Conservation (phyloP, 2,888 invertebrate species). For the Liopterus haemorrhoidalis region DNA sequence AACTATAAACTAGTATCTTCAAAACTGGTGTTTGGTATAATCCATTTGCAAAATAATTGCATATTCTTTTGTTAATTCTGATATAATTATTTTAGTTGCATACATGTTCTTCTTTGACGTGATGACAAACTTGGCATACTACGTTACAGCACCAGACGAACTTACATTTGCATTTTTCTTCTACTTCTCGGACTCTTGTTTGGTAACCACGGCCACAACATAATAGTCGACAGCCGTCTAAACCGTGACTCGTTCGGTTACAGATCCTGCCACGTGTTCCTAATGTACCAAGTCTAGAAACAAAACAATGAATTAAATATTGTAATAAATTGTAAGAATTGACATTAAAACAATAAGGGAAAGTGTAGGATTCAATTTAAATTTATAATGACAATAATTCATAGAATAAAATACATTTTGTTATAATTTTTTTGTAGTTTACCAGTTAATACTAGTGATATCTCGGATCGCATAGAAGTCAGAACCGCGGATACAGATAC, state of each 20-base stretch:
- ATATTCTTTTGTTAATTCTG: conserved; percentile 10
- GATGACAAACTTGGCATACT: conserved; percentile 75
- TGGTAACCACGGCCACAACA: conserved; percentile 88
- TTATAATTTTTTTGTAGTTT: too few relatives aligned
- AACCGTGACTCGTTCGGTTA: conserved; percentile 75
- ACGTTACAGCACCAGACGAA: conserved; percentile 91
- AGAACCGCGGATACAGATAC: too few relatives aligned
- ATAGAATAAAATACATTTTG: too few relatives aligned
- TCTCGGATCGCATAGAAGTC: too few relatives aligned
- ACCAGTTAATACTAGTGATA: too few relatives aligned
- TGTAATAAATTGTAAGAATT: not conserved
- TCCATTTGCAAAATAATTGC: too few relatives aligned
- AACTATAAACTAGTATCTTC: too few relatives aligned
- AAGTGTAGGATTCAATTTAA: too few relatives aligned
- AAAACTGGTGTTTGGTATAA: too few relatives aligned
- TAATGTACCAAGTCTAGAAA: conserved; percentile 65
- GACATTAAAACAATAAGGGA: too few relatives aligned
- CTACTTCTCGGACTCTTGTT: conserved; percentile 72
- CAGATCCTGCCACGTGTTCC: conserved; percentile 79
- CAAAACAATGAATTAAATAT: conserved; percentile 17
- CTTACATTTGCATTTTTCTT: conserved; percentile 82
- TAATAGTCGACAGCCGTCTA: conserved; percentile 79
- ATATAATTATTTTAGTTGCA: conserved; percentile 60
- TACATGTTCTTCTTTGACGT: conserved; percentile 74
- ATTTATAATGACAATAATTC: too few relatives aligned